Percentiles rank a stretch among this genome's conserved stretches.
Conservation (phyloP, 2,113 vertebrate genomes). For the Melanerpes aurifrons region DNA sequence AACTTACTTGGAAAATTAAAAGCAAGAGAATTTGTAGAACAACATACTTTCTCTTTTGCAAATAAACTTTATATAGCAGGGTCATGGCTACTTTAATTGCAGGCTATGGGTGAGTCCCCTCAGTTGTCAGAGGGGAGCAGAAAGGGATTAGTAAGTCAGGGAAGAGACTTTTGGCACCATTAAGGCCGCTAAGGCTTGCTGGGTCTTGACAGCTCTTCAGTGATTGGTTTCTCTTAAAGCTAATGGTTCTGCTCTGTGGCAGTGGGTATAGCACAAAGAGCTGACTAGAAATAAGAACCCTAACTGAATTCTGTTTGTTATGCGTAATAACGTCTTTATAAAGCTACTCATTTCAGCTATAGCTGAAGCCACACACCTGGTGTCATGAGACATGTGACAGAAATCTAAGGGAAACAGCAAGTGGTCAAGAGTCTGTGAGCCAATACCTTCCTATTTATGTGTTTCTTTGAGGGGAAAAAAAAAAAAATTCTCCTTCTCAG, state of each 20-base stretch:
- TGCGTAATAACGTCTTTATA: neutral
- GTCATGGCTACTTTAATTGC: neutral
- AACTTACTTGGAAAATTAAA: neutral
- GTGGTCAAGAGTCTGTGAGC: neutral
- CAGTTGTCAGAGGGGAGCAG: neutral
- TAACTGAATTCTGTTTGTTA: neutral
- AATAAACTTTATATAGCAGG: neutral
- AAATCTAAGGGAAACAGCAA: neutral
- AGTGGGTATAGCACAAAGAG: neutral
- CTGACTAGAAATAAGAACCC: neutral
- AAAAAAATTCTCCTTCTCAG: neutral
- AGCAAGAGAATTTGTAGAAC: neutral
- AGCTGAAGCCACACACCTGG: neutral
- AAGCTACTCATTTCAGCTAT: neutral
- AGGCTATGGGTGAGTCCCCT: neutral
- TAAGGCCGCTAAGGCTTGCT: neutral
- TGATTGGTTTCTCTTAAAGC: neutral
- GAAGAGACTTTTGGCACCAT: neutral
- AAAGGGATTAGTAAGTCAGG: neutral
- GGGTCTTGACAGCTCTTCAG: neutral
- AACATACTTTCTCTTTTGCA: neutral
- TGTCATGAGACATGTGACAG: neutral
- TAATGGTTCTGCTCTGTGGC: neutral
- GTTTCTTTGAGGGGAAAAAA: neutral
- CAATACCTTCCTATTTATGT: neutral